Percentiles rank a stretch among this genome's conserved stretches.
Conservation (phyloP, 2,113 vertebrate species). For the Suricata suricatta region DNA sequence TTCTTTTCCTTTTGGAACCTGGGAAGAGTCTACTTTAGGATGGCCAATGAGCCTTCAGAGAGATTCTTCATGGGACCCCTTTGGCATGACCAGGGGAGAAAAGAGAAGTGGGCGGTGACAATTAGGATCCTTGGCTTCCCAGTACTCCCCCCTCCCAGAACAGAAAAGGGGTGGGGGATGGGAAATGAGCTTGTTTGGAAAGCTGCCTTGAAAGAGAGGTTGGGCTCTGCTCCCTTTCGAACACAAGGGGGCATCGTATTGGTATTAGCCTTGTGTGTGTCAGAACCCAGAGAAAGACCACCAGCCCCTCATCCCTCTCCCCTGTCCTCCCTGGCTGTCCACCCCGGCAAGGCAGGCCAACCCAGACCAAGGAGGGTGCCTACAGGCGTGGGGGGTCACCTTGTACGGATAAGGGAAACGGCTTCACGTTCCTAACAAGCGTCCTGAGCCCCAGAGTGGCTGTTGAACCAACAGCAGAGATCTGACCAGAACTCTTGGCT, state of each 20-base stretch:
- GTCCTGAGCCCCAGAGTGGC: background rate
- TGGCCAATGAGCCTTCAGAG: background rate
- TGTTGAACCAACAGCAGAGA: background rate
- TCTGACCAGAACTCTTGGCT: background rate
- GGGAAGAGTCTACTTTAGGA: background rate
- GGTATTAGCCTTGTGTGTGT: background rate
- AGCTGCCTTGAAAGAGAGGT: fast-evolving
- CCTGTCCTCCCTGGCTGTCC: background rate
- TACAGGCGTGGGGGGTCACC: fast-evolving
- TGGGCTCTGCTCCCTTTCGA: background rate
- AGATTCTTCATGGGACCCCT: background rate
- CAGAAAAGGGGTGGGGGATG: background rate
- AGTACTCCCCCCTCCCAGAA: background rate
- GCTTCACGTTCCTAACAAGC: background rate
- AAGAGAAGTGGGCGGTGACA: background rate
- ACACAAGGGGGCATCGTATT: slow-evolving; percentile 77
- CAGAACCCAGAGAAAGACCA: background rate
- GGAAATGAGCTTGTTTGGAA: background rate
- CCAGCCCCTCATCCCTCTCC: background rate
- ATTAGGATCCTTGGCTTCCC: background rate
- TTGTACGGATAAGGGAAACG: background rate
- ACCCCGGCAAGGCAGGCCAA: background rate
- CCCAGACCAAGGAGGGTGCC: background rate
- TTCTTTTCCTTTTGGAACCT: background rate
- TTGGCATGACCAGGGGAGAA: background rate